Evolutionary conservation across 2,113 vertebrate species (phyloP).

Genomic region (Bothrops jararaca): DNA sequence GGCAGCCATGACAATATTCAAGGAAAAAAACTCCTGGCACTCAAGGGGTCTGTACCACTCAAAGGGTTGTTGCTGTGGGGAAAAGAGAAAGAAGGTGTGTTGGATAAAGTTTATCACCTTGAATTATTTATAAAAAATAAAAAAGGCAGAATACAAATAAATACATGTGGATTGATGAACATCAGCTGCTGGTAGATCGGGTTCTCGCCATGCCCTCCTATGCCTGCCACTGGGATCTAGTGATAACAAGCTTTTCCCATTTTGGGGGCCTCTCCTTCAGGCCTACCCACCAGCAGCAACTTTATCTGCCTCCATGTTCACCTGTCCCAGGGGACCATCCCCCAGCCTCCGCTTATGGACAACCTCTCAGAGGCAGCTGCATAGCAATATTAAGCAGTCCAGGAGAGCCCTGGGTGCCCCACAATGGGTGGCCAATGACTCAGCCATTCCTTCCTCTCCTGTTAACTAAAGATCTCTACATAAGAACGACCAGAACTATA

Average conservation of each 20-base stretch:
- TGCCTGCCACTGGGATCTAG: background rate
- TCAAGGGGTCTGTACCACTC: background rate
- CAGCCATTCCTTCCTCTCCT: background rate
- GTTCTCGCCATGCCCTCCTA: background rate
- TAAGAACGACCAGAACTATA: background rate
- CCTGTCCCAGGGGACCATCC: background rate
- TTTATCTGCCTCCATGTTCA: background rate
- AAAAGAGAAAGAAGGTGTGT: background rate
- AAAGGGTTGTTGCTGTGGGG: background rate
- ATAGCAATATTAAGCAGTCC: background rate
- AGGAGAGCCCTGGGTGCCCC: background rate
- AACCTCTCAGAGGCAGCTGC: background rate
- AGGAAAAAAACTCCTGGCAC: background rate
- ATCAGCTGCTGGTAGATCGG: background rate
- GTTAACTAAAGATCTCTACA: background rate
- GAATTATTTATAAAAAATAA: background rate
- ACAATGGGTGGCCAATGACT: background rate
- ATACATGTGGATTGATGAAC: background rate
- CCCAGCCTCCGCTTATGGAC: background rate
- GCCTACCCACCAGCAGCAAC: background rate
- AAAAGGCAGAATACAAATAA: background rate
- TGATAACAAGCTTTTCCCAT: background rate
- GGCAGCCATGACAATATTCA: background rate
- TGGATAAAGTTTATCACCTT: background rate
- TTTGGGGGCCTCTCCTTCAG: background rate